Base-by-base conservation (phyloP, 2,888 invertebrate genomes). In the Lepidochrysops patricia region DNA sequence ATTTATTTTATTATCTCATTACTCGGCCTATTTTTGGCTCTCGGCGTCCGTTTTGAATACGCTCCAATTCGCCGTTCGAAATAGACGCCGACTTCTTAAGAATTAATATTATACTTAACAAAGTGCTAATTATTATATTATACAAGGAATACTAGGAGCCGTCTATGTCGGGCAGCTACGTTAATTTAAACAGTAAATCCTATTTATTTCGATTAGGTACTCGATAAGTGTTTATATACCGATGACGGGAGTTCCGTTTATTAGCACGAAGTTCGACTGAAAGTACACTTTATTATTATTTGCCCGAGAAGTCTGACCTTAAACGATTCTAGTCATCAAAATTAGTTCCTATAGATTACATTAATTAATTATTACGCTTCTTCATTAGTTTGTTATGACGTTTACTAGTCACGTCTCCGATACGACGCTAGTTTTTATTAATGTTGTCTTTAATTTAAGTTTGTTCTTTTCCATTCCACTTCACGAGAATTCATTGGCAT, bases 81-180 rank as follows among this genome's bases (percentile, higher is more conserved):
- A 60, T 60, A 60, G 61, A 60, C 62, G 62, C 64, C 60, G 58
- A 57, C 59, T 59, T 35, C n/a, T 13, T 61, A 62, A 57, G 52
- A 50, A 56, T 32, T 3, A 61, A 59, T 54, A 57, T 52, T 27
- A 50, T 57, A 61, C 15, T 26, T 32, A 57, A 25, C 26, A 32
- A 58, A 58, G 49, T 58, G 48, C 32, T 58, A 32, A 25, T 43
- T 43, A 23, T 19, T 50, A 58, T 32, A 19, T 27, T 43, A 32
- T 34, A 58, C 58, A 27, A 59, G 23, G 34, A 59, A 35, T 34
- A 52, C 48, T 49, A 19, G n/a, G 48, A 69, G 75, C 72, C 72
- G 77, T 80, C 75, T 80, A 77, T 75, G 80, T 77, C 73, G 77
- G 82, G 84, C 86, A 87, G 86, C 84, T 85, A 85, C 4, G 2